A percentile compares a stretch with the other conserved stretches of the same genome.
Evolutionary conservation across 2,113 vertebrate species (phyloP).

Genomic region (Cyprinodon brontotheroides): DNA sequence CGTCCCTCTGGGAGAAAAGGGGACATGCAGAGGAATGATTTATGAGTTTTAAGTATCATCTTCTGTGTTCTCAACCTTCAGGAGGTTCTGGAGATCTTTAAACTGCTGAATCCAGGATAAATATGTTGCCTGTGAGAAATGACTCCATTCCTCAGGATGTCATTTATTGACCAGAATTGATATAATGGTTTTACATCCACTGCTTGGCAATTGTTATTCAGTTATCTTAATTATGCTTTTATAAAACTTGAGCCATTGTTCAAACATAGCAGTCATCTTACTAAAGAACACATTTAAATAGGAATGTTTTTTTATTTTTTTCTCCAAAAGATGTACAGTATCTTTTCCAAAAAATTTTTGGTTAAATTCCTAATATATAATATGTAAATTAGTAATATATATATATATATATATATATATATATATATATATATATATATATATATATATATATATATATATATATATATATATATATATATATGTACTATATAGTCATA

Average conservation of each 20-base stretch:
- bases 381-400: too few species aligned
- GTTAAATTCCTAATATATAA: too few species aligned
- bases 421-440: too few species aligned
- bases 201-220: neutral
- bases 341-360: too few species aligned
- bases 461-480: too few species aligned
- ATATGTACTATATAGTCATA: too few species aligned
- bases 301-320: too few species aligned
- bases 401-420: too few species aligned
- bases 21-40: constrained; percentile 16
- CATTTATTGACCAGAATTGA: constrained; percentile 48
- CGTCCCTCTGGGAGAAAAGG: constrained; percentile 17
- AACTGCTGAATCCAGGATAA: constrained; percentile 42
- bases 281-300: too few species aligned
- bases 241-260: neutral
- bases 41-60: constrained; percentile 38
- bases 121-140: constrained; percentile 37
- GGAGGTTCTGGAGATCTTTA: constrained; percentile 13
- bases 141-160: constrained; percentile 14
- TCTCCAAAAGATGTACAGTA: too few species aligned
- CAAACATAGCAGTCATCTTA: too few species aligned
- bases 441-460: too few species aligned
- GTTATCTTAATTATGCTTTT: neutral
- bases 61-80: constrained; percentile 11
- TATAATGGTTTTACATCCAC: constrained; percentile 7